Percentiles rank a stretch among this genome's conserved stretches.
These are phyloP conservation scores for Trichoplusia ni DNA, from an alignment of 1,140 invertebrate species.

Conservation along the genomic window DNA sequence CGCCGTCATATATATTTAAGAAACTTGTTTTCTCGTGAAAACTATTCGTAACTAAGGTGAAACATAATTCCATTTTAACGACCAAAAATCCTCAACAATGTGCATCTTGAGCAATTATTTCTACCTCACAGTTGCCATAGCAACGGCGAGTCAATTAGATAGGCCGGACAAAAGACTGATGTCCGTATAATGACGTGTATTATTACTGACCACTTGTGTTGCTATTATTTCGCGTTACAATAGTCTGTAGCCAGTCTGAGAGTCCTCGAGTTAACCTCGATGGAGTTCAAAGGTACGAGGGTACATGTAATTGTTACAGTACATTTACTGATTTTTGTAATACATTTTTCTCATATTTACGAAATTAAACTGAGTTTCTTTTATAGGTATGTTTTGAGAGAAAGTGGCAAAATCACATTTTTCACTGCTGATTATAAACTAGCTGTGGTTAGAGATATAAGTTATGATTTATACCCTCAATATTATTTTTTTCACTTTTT, in stretches of 20 bases:
- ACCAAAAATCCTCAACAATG: not conserved
- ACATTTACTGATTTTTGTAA: no score
- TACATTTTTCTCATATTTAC: no score
- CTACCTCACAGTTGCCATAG: slow-evolving; percentile 50
- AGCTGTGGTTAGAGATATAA: no score
- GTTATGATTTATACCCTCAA: no score
- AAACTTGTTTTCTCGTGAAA: no score
- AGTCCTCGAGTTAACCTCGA: not conserved
- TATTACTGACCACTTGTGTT: slow-evolving; percentile 47
- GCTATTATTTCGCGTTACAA: slow-evolving; percentile 25
- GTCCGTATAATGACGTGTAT: slow-evolving; percentile 54
- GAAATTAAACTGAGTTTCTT: no score
- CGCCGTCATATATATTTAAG: no score
- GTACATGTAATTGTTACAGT: not conserved
- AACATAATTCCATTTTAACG: not conserved
- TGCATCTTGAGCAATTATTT: slow-evolving; percentile 30
- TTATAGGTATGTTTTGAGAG: no score
- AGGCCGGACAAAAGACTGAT: slow-evolving; percentile 60
- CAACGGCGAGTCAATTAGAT: slow-evolving; percentile 52
- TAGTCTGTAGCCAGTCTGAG: slow-evolving; percentile 19
- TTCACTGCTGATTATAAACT: no score
- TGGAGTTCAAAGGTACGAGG: not conserved
- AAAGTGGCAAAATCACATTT: no score
- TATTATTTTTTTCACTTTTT: no score
- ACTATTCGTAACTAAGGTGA: no score